Base-by-base conservation (phyloP, 2,888 invertebrate species). In the Sylvicola cinctus region DNA sequence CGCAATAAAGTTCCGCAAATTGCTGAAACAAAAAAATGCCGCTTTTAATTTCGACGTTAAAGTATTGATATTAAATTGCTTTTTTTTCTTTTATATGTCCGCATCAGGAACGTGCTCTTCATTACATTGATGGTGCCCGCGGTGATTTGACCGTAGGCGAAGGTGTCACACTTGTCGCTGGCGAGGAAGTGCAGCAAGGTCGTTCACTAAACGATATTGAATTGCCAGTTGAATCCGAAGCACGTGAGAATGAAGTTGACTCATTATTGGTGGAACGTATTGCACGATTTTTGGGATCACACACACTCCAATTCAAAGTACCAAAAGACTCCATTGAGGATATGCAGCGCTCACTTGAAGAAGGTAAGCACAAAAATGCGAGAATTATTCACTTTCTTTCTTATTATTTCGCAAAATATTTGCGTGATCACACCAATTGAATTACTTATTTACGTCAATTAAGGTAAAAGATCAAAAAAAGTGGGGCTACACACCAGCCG, bases 251-350 rank as follows among this genome's bases (percentile, higher is more conserved):
- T 37, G 74, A 74, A 47, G 63, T 80, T 38, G 77, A 80, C 50
- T 66, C 70, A 41, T 65, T 79, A 40, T 61, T 84, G 35, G 58
- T 78, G 41, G 80, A 84, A 49, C 71, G 75, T 41, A 66, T 81
- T 8, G 70, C 76, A 41, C 68, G 72, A 45, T 73, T 83, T 53
- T 67, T 83, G 42, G 73, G 76, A 46, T 73, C 74, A 33, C 81
- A 83, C 48, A 75, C 79, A 13, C 61, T 84, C 29, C 81, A 84
- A 50, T 70, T 84, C 46, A 80, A 80, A 55, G 66, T 84, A 46
- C 81, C 83, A 45, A 70, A 70, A 40, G 68, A 69, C 33, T 69
- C 75, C 29, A 70, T 77, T 43, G 66, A 73, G 43, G 75, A 76
- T 45, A 65, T 81, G 52, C 71, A 76, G 49, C 68, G 77, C 43